These are phyloP conservation scores for Stenichneumon culpator DNA, from an alignment of 2,888 invertebrate genomes.

Conservation along the genomic window DNA sequence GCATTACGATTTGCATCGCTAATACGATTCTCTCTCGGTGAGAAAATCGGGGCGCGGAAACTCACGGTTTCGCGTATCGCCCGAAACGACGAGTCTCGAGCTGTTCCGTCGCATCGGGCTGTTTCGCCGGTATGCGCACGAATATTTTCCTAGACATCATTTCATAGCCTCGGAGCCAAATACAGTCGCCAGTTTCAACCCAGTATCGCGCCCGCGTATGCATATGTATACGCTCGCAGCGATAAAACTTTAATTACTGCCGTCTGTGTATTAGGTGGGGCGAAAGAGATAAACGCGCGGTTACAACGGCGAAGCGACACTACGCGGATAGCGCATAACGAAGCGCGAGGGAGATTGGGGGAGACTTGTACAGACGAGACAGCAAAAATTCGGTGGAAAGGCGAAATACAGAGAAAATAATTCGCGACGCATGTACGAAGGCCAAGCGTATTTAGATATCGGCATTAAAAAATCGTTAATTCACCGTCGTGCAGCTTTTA, in stretches of 20 bases:
- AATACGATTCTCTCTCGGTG: slow-evolving; percentile 67
- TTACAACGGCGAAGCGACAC: slow-evolving; percentile 30
- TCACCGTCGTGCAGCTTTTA: neutral
- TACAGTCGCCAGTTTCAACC: slow-evolving; percentile 41
- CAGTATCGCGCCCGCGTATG: slow-evolving; percentile 37
- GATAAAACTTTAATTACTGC: slow-evolving; percentile 65
- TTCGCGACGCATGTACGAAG: neutral
- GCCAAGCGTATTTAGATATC: neutral
- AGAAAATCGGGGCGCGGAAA: slow-evolving; percentile 59
- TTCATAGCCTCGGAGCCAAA: slow-evolving; percentile 28
- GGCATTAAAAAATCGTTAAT: neutral
- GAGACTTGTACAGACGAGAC: slow-evolving; percentile 11
- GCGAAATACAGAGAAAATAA: slow-evolving; percentile 10
- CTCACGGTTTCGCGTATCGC: slow-evolving; percentile 41
- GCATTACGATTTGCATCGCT: slow-evolving; percentile 73
- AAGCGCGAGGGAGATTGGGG: slow-evolving; percentile 10
- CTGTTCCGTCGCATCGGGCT: slow-evolving; percentile 10
- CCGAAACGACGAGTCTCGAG: slow-evolving; percentile 30
- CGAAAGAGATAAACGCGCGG: slow-evolving; percentile 56
- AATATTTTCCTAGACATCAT: slow-evolving; percentile 9
- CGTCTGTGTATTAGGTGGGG: slow-evolving; percentile 55
- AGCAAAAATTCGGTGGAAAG: neutral
- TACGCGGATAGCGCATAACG: slow-evolving; percentile 21
- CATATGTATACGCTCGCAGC: neutral
- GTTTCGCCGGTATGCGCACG: slow-evolving; percentile 1